These are phyloP conservation scores for Cherax quadricarinatus DNA, from an alignment of 1,140 invertebrate genomes.

Conservation along the genomic window DNA sequence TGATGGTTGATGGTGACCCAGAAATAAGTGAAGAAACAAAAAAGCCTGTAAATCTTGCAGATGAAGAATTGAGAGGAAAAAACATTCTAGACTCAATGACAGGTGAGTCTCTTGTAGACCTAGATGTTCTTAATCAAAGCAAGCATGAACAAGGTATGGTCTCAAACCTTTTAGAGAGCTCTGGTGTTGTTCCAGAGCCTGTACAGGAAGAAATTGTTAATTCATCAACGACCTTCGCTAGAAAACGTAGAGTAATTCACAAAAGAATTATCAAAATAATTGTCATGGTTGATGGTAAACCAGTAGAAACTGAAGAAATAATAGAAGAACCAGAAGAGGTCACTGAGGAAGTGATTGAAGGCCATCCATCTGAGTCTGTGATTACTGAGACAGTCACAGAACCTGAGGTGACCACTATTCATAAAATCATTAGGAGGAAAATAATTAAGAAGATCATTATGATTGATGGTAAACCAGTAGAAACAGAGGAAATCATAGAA, in stretches of 20 bases:
- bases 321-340: constrained; percentile 31
- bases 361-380: constrained; percentile 16
- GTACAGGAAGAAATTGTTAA: not conserved
- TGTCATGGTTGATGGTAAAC: constrained; percentile 29
- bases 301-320: constrained; percentile 37
- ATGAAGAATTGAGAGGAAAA: not conserved
- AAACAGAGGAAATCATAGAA: constrained; percentile 3
- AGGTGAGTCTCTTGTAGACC: not conserved
- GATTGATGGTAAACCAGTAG: constrained; percentile 21
- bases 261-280: constrained; percentile 19
- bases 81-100: not conserved
- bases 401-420: constrained; percentile 3
- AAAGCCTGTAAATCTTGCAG: not conserved
- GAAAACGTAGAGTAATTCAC: not conserved
- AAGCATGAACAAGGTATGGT: not conserved
- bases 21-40: constrained; percentile 4
- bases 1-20: constrained; percentile 39
- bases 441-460: constrained; percentile 31
- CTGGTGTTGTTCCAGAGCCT: not conserved
- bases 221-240: not conserved
- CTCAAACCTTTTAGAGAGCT: not conserved
- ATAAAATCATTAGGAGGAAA: constrained; percentile 12
- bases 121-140: too few relatives aligned
- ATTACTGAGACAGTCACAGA: constrained; percentile 38
- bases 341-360: constrained; percentile 27